phyloP scores from a whole-genome alignment of 2,797 vertebrate genomes.

The Trematomus bernacchii region DNA sequence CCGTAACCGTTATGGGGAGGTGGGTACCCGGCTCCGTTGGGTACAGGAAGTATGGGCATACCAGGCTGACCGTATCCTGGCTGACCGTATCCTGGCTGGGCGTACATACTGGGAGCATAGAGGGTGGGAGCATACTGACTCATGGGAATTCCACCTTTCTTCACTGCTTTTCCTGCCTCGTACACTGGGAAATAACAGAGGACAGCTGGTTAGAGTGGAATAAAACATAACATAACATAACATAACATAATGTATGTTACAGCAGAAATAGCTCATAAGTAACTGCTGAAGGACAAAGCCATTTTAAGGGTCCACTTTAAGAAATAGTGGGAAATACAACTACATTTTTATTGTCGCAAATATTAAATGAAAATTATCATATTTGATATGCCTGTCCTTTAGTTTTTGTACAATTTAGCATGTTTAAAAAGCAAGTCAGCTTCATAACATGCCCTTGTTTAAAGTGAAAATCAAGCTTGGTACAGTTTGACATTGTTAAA shows the following conservation, averaged over 20 bases:
- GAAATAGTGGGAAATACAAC: too few species aligned
- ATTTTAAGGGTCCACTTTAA: neutral
- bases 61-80: conserved; percentile 75
- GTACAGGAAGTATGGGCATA: conserved; percentile 82
- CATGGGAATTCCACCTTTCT: conserved; percentile 82
- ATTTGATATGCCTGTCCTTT: too few species aligned
- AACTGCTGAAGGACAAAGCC: neutral
- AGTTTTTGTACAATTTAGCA: too few species aligned
- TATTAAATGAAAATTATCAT: too few species aligned
- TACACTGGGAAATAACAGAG: conserved; percentile 84
- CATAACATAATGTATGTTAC: neutral
- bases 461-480: neutral
- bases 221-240: neutral
- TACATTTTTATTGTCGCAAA: too few species aligned
- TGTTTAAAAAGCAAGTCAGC: too few species aligned
- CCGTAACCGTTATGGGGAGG: conserved; percentile 83
- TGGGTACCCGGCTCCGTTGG: conserved; percentile 59
- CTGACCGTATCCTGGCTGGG: conserved; percentile 84
- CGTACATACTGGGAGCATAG: conserved; percentile 87
- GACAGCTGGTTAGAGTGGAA: neutral
- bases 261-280: neutral
- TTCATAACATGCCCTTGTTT: neutral
- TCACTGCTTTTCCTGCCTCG: conserved; percentile 92
- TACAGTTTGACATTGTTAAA: neutral
- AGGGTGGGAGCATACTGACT: conserved; percentile 85